These are phyloP conservation scores for Brachyptera putata DNA, from an alignment of 2,888 invertebrate genomes.

Conservation along the genomic window DNA sequence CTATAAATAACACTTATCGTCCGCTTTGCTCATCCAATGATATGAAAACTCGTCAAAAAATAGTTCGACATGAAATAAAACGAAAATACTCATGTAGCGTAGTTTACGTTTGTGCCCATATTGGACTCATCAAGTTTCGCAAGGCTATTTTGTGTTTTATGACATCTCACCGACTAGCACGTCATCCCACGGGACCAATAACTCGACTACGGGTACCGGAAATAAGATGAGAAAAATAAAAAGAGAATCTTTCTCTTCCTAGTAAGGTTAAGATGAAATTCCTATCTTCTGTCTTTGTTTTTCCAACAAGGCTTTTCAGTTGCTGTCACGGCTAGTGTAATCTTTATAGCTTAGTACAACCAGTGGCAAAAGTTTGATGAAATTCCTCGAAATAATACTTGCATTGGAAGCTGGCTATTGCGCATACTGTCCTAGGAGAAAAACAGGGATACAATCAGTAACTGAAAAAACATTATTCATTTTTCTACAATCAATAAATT, in stretches of 20 bases:
- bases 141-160: constrained; percentile 18
- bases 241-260: constrained; percentile 15
- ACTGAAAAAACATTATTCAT: too few relatives aligned
- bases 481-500: too few relatives aligned
- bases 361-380: constrained; percentile 6
- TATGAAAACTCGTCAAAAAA: neutral
- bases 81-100: neutral
- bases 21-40: too few relatives aligned
- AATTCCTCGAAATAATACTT: too few relatives aligned
- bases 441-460: too few relatives aligned
- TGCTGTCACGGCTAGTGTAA: constrained; percentile 13
- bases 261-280: constrained; percentile 20
- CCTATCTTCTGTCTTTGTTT: constrained; percentile 19
- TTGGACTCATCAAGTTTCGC: constrained; percentile 20
- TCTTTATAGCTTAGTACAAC: constrained; percentile 19
- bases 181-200: constrained; percentile 16
- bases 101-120: constrained; percentile 11
- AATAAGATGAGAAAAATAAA: constrained; percentile 23
- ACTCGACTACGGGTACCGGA: constrained; percentile 22
- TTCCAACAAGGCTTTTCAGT: constrained; percentile 20
- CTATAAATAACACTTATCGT: too few relatives aligned
- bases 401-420: too few relatives aligned
- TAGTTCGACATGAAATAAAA: neutral
- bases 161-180: constrained; percentile 15
- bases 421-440: too few relatives aligned